Evolutionary conservation across 2,797 vertebrate genomes (phyloP).

Genomic region (Tauraco hartlaubi): DNA sequence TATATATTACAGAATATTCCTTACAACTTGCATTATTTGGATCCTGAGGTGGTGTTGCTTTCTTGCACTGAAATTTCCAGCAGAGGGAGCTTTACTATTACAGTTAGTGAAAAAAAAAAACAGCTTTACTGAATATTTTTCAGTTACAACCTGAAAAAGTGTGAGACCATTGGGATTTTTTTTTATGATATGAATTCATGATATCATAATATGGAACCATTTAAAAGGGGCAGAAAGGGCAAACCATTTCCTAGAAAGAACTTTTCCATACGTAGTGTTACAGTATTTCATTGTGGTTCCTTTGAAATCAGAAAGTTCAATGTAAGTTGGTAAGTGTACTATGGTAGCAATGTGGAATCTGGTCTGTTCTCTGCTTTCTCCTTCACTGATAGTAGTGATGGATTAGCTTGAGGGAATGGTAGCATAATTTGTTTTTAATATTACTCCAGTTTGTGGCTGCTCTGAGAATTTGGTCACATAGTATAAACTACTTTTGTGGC

Average conservation of each 20-base stretch:
- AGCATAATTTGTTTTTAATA: neutral
- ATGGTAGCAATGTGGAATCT: neutral
- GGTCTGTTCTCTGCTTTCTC: neutral
- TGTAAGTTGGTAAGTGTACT: neutral
- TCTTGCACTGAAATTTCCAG: conserved; percentile 19
- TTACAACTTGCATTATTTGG: neutral
- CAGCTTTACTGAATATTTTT: neutral
- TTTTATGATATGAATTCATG: neutral
- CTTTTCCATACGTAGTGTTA: neutral
- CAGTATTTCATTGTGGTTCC: neutral
- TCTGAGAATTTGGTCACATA: neutral
- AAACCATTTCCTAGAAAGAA: neutral
- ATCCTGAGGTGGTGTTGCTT: neutral
- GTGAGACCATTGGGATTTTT: accelerated
- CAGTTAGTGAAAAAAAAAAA: neutral
- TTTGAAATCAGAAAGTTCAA: neutral
- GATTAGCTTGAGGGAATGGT: neutral
- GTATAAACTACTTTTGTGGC: neutral
- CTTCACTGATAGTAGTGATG: neutral
- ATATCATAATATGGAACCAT: neutral
- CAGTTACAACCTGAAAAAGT: neutral
- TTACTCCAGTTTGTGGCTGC: neutral
- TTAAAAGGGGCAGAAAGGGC: neutral
- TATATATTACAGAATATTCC: neutral
- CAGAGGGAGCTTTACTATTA: conserved; percentile 60